These are phyloP conservation scores for Grammomys dolichurus DNA, from an alignment of 2,113 vertebrate species.

Conservation along the genomic window DNA sequence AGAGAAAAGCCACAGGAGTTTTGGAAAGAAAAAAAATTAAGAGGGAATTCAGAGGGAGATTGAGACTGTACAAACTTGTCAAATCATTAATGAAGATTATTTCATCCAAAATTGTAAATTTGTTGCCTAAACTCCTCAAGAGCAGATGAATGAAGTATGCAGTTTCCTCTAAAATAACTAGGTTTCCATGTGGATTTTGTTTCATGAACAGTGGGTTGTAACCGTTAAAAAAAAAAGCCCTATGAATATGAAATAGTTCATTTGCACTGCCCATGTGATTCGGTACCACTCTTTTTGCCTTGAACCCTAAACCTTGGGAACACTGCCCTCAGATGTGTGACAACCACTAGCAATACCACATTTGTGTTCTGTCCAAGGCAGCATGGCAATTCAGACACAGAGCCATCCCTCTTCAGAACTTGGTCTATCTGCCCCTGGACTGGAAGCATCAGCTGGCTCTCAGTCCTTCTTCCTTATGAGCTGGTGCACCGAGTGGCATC, in stretches of 20 bases:
- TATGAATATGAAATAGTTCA: not conserved
- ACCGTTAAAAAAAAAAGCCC: not conserved
- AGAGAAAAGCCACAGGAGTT: not conserved
- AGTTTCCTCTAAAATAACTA: conserved; percentile 18
- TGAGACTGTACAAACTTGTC: not conserved
- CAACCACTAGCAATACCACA: not conserved
- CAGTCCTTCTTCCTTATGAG: not conserved
- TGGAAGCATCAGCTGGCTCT: not conserved
- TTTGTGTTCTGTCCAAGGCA: not conserved
- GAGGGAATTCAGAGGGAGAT: not conserved
- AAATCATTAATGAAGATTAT: not conserved
- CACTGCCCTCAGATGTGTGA: not conserved
- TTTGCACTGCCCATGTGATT: not conserved
- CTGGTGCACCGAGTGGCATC: not conserved
- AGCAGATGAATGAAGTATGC: conserved; percentile 27
- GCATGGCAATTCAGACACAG: not conserved
- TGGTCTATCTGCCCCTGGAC: not conserved
- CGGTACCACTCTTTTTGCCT: not conserved
- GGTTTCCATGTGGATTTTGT: conserved; percentile 13
- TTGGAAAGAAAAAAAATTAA: conserved; percentile 30
- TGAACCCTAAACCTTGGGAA: not conserved
- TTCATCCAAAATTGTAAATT: not conserved
- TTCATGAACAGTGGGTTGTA: not conserved
- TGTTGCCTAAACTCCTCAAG: conserved; percentile 49
- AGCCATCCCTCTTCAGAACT: not conserved